phyloP scores from a whole-genome alignment of 2,888 invertebrate species.

The Drosophila paranaensis region DNA sequence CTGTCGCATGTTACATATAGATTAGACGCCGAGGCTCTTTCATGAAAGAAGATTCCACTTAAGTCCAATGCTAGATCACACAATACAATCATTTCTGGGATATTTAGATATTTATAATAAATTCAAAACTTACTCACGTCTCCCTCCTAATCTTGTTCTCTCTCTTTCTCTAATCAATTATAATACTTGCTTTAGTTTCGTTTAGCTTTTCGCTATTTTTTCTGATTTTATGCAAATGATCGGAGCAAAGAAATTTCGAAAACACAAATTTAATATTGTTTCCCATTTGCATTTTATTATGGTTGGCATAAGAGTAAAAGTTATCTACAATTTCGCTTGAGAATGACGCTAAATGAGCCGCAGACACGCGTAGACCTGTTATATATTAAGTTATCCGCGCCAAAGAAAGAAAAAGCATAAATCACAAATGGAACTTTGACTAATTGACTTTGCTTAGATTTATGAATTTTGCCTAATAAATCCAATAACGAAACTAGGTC shows the following conservation, averaged over 20 bases:
- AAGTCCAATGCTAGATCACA: no score
- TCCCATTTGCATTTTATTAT: slow-evolving; percentile 57
- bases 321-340: slow-evolving; percentile 58
- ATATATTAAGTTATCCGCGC: slow-evolving; percentile 16
- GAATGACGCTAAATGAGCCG: slow-evolving; percentile 5
- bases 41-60: not conserved
- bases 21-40: slow-evolving; percentile 5
- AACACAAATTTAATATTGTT: slow-evolving; percentile 26
- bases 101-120: not conserved
- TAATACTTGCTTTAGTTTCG: slow-evolving; percentile 34
- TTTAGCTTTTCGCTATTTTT: slow-evolving; percentile 27
- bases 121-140: slow-evolving; percentile 24
- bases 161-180: slow-evolving; percentile 22
- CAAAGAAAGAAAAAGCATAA: slow-evolving; percentile 11
- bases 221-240: slow-evolving; percentile 54
- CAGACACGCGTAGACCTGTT: slow-evolving; percentile 4
- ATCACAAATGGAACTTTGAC: slow-evolving; percentile 9
- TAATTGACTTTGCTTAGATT: slow-evolving; percentile 25
- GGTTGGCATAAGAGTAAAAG: slow-evolving; percentile 70
- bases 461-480: slow-evolving; percentile 27
- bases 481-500: slow-evolving; percentile 28
- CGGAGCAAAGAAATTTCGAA: slow-evolving; percentile 61
- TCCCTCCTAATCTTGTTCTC: not conserved
- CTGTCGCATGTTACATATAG: slow-evolving; percentile 15
- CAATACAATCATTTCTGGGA: not conserved